Conservation (phyloP, 2,797 vertebrate species). For the Pangasius mekongensis region DNA sequence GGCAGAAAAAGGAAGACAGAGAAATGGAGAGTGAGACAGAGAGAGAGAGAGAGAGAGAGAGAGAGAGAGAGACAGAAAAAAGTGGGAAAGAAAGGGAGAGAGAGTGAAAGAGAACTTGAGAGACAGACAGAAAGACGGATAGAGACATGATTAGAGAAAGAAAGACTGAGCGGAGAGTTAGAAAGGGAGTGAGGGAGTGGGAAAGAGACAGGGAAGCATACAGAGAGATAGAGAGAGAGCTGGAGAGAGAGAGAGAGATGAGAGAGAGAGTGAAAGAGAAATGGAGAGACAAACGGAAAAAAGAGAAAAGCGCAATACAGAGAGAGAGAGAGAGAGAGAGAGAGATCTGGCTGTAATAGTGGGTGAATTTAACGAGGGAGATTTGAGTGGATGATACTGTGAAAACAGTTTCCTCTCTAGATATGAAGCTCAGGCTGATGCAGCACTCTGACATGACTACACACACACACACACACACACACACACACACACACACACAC, state of each 20-base stretch:
- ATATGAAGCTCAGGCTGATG: constrained; percentile 42
- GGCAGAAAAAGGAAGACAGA: too few relatives aligned
- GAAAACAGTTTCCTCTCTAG: constrained; percentile 53
- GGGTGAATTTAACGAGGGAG: constrained; percentile 49
- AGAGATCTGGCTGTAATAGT: constrained; percentile 23
- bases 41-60: background rate
- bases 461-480: constrained; percentile 8
- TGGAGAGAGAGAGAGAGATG: background rate
- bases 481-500: background rate
- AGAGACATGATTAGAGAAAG: background rate
- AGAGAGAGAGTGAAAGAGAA: background rate
- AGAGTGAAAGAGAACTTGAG: background rate
- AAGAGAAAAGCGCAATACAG: background rate
- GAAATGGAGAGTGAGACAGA: too few relatives aligned
- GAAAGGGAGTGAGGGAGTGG: background rate
- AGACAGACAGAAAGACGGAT: background rate
- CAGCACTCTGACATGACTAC: constrained; percentile 37
- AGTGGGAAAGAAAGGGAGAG: background rate
- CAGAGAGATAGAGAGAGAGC: too few relatives aligned
- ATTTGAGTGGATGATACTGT: constrained; percentile 44
- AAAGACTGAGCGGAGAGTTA: background rate
- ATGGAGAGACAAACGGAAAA: background rate
- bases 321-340: background rate
- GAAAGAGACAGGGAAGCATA: background rate
- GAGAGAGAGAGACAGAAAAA: background rate